Base-by-base conservation (phyloP, 2,888 invertebrate species). In the Synanthedon tipuliformis region DNA sequence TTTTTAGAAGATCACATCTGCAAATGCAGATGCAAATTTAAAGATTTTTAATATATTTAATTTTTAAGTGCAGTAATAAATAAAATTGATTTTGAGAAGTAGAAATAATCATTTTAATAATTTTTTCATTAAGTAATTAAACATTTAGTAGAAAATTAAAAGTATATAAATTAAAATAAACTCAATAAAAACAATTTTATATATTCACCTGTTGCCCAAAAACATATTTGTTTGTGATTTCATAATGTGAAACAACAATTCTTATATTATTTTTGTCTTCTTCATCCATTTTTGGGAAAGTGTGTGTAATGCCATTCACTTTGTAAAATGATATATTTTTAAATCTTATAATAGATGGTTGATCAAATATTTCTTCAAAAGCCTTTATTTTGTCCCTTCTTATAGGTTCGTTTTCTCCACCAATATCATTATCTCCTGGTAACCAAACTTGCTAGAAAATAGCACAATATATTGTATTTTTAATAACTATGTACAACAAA, bases 341-440 rank as follows among this genome's bases (percentile, higher is more conserved):
- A 59, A 89, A 85, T 51, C 82, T 81, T 45, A 93, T 86, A 0
- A 92, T 80, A 59, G 91, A 89, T 3, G 92, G 89, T 64, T 93
- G 93, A 40, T 89, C 89, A 72, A 96, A 96, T 59, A 92, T 90
- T 61, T 90, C 88, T 55, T 92, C 90, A 73, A 95, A 97, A 65
- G 93, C 90, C 13, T 86, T 76, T 5, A 93, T 73, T 81, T 95
- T 95, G n/a, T 89, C 77, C 50, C 84, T 78, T 18, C 90, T 91
- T 48, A 95, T 90, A 45, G 90, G 89, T 65, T 93, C 92, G 56
- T 90, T 92, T 81, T 99, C 98, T 12, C 99, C 98, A 7, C 98
- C 99, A 55, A 99, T 95, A 72, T 99, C 99, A 80, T 99, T 99
- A 75, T 99, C 99, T 4, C 99, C 99, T 16, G 98, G 95, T 57